These are phyloP conservation scores for Brenthis daphne DNA, from an alignment of 2,888 invertebrate species.

Conservation along the genomic window DNA sequence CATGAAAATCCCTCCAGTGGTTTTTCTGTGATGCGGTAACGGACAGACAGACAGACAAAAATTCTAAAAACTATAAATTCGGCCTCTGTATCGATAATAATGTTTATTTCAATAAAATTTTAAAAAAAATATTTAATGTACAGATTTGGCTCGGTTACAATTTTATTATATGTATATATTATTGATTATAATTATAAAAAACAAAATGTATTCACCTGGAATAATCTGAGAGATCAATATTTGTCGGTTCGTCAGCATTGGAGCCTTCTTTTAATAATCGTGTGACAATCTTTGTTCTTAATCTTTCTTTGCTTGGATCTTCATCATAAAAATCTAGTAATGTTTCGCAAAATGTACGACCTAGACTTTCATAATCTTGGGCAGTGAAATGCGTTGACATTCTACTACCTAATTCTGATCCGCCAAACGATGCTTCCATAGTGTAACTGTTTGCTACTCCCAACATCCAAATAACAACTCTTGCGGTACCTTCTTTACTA, in stretches of 20 bases:
- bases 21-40: too few relatives aligned
- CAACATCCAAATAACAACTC: constrained; percentile 97
- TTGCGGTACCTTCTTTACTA: constrained; percentile 96
- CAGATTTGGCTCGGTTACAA: too few relatives aligned
- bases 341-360: constrained; percentile 95
- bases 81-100: too few relatives aligned
- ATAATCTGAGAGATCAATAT: constrained; percentile 92
- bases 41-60: too few relatives aligned
- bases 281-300: constrained; percentile 90
- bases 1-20: too few relatives aligned
- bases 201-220: constrained; percentile 84
- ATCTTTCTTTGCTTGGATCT: constrained; percentile 90
- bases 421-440: constrained; percentile 97
- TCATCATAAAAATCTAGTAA: constrained; percentile 95
- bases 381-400: constrained; percentile 92
- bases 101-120: too few relatives aligned
- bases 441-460: constrained; percentile 97
- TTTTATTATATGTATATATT: too few relatives aligned
- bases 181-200: too few relatives aligned
- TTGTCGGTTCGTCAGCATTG: constrained; percentile 93
- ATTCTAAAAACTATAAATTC: too few relatives aligned
- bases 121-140: too few relatives aligned
- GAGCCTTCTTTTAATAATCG: constrained; percentile 91
- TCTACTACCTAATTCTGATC: constrained; percentile 91
- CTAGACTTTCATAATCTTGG: constrained; percentile 86